These are phyloP conservation scores for Ridgeia piscesae DNA, from an alignment of 1,140 invertebrate species.

Conservation along the genomic window DNA sequence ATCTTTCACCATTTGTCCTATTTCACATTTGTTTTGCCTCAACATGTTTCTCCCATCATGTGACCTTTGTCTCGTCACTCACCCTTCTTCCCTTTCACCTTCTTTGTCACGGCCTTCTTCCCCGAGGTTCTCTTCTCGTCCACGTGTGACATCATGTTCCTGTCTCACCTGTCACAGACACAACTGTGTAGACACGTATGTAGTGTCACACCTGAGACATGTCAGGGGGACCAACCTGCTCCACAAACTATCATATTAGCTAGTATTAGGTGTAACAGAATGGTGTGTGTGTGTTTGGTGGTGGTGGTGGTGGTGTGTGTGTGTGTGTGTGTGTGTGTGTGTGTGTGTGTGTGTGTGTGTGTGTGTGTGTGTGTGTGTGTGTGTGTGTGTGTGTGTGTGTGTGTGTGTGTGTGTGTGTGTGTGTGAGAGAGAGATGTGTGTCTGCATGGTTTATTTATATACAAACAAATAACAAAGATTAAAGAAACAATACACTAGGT, in stretches of 20 bases:
- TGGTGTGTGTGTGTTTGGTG: too few species aligned
- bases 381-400: not conserved
- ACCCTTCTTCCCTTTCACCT: not conserved
- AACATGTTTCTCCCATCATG: too few species aligned
- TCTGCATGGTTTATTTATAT: too few species aligned
- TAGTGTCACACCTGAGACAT: not conserved
- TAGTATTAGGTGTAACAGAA: too few species aligned
- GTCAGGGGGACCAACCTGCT: not conserved
- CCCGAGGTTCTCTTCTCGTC: not conserved
- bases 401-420: not conserved
- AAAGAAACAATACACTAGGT: too few species aligned
- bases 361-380: not conserved
- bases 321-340: constrained; percentile 20
- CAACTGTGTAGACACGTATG: not conserved
- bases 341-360: constrained; percentile 10
- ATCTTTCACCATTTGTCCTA: not conserved
- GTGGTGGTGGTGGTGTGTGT: too few species aligned
- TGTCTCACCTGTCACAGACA: not conserved
- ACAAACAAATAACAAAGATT: too few species aligned
- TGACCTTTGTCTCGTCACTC: not conserved
- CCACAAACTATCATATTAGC: not conserved
- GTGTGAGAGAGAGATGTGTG: too few species aligned
- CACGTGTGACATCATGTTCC: not conserved
- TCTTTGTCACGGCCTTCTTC: not conserved
- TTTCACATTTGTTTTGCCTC: not conserved